Percentiles rank a stretch among this genome's conserved stretches.
phyloP scores from a whole-genome alignment of 2,888 invertebrate genomes.

The Eupithecia abbreviata region DNA sequence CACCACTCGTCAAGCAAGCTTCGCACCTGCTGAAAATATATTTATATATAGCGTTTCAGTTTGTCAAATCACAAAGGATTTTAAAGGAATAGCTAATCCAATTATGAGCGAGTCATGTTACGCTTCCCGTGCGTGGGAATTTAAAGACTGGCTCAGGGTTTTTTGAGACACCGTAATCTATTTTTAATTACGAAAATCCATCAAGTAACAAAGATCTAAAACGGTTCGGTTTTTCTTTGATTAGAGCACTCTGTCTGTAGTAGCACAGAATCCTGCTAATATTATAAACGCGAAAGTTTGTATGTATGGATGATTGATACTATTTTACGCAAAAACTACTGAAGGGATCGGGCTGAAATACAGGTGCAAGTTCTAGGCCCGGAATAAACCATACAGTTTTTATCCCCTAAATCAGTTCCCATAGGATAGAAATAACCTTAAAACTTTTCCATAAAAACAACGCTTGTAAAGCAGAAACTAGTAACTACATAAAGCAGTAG shows the following conservation, averaged over 20 bases:
- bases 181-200: not conserved
- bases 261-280: not conserved
- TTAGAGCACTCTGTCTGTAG: not conserved
- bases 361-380: too few species aligned
- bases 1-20: not conserved
- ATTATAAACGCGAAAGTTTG: too few species aligned
- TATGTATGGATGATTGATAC: too few species aligned
- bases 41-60: not conserved
- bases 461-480: too few species aligned
- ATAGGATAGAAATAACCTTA: too few species aligned
- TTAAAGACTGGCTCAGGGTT: not conserved
- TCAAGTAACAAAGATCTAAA: not conserved
- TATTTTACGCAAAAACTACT: too few species aligned
- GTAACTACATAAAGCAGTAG: not conserved
- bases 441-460: too few species aligned
- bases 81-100: conserved; percentile 1
- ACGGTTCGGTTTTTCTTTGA: not conserved
- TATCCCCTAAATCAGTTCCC: too few species aligned
- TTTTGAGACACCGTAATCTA: not conserved
- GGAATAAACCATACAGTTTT: too few species aligned
- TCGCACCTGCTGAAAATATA: not conserved
- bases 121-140: not conserved
- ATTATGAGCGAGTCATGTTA: not conserved
- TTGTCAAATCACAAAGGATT: not conserved
- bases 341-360: too few species aligned